Conservation (phyloP, 2,888 invertebrate species). For the Andrena praecox region DNA sequence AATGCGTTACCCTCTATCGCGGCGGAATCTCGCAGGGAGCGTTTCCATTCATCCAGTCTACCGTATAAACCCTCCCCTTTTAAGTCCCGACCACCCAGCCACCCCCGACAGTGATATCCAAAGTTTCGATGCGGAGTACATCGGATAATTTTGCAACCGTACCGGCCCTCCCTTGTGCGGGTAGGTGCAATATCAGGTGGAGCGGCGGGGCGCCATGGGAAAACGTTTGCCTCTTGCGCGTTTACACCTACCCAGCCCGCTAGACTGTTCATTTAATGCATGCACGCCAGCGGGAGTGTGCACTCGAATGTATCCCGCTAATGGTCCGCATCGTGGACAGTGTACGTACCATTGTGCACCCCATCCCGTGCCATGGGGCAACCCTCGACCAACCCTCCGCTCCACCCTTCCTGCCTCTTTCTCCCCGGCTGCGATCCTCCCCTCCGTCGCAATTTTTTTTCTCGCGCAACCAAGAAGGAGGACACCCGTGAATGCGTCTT, state of each 20-base stretch:
- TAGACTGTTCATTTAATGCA: conserved; percentile 61
- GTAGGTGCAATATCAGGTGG: conserved; percentile 41
- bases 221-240: conserved; percentile 60
- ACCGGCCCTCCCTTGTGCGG: neutral
- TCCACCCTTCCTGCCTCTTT: too few species aligned
- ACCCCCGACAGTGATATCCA: conserved; percentile 34
- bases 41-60: conserved; percentile 43
- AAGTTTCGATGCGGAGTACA: conserved; percentile 53
- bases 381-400: too few species aligned
- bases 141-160: conserved; percentile 42
- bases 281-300: conserved; percentile 28
- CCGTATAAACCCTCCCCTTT: conserved; percentile 13
- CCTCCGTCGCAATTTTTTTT: conserved; percentile 19
- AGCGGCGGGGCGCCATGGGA: conserved; percentile 29
- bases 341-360: conserved; percentile 49
- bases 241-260: conserved; percentile 45
- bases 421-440: neutral
- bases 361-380: conserved; percentile 21
- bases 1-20: conserved; percentile 45
- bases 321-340: conserved; percentile 67
- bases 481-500: conserved; percentile 44
- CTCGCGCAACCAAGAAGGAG: neutral
- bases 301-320: conserved; percentile 65
- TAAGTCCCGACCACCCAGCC: neutral
- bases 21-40: conserved; percentile 26